These are phyloP conservation scores for Atractosteus spatula DNA, from an alignment of 2,113 vertebrate species.

Conservation along the genomic window DNA sequence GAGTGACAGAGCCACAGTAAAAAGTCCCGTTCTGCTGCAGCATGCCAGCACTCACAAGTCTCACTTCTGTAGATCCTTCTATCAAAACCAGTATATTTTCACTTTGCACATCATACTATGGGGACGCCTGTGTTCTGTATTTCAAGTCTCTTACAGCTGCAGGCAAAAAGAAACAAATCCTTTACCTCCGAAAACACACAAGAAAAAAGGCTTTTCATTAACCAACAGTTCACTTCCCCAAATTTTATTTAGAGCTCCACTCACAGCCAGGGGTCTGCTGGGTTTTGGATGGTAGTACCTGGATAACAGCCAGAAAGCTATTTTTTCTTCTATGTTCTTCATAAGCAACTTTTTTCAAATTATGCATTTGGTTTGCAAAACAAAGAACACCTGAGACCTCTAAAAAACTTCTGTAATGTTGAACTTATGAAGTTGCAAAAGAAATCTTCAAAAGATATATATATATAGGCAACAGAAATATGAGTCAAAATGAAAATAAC, in stretches of 20 bases:
- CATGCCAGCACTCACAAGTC: conserved; percentile 24
- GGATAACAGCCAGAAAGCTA: too few species aligned
- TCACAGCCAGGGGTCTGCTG: too few species aligned
- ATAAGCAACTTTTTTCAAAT: too few species aligned
- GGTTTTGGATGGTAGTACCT: too few species aligned
- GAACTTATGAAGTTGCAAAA: not conserved
- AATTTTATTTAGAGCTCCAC: too few species aligned
- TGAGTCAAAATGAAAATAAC: too few species aligned
- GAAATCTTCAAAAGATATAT: not conserved
- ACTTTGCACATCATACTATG: too few species aligned
- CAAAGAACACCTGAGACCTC: not conserved
- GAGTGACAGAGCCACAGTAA: conserved; percentile 23
- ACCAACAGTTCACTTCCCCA: too few species aligned
- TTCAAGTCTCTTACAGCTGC: not conserved
- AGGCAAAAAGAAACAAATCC: not conserved
- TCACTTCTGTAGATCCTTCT: not conserved
- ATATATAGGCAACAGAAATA: too few species aligned
- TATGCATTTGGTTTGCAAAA: too few species aligned
- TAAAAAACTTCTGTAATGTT: not conserved
- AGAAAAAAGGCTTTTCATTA: not conserved
- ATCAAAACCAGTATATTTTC: not conserved
- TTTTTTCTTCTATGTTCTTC: too few species aligned
- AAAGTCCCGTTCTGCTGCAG: conserved; percentile 34
- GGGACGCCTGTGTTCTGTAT: too few species aligned
- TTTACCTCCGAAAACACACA: not conserved